These are phyloP conservation scores for Varanus komodoensis DNA, from an alignment of 2,113 vertebrate species.

Conservation along the genomic window DNA sequence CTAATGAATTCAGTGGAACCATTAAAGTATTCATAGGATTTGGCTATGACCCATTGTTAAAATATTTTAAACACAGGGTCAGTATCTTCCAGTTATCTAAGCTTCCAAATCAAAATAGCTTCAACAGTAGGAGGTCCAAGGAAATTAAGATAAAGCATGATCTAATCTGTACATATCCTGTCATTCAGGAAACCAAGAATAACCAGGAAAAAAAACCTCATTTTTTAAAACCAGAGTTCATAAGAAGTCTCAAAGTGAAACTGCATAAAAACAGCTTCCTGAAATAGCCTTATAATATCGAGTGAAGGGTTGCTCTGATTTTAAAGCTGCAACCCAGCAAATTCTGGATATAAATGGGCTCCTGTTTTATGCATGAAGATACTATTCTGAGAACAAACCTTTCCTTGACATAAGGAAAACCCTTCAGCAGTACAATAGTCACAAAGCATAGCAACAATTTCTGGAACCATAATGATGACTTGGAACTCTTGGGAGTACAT, in stretches of 20 bases:
- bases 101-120: background rate
- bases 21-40: no score
- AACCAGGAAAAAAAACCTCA: background rate
- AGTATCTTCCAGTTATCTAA: background rate
- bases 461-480: slow-evolving; percentile 8
- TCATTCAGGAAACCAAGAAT: background rate
- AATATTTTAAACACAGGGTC: background rate
- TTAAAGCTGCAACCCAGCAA: slow-evolving; percentile 22
- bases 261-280: background rate
- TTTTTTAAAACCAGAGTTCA: background rate
- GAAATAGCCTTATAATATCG: background rate
- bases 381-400: slow-evolving; percentile 17
- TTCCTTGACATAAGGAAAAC: slow-evolving; percentile 21
- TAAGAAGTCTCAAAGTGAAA: slow-evolving; percentile 6
- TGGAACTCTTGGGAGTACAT: background rate
- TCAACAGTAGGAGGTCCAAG: background rate
- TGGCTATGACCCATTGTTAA: background rate
- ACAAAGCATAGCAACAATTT: slow-evolving; percentile 24
- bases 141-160: slow-evolving; percentile 1
- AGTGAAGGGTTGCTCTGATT: slow-evolving; percentile 8
- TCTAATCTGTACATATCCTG: background rate
- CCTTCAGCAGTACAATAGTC: slow-evolving; percentile 28
- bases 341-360: slow-evolving; percentile 12
- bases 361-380: slow-evolving; percentile 33
- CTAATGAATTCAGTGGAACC: background rate